A percentile compares a stretch with the other conserved stretches of the same genome.
Conservation (phyloP, 2,113 vertebrate species). For the Anguilla japonica region DNA sequence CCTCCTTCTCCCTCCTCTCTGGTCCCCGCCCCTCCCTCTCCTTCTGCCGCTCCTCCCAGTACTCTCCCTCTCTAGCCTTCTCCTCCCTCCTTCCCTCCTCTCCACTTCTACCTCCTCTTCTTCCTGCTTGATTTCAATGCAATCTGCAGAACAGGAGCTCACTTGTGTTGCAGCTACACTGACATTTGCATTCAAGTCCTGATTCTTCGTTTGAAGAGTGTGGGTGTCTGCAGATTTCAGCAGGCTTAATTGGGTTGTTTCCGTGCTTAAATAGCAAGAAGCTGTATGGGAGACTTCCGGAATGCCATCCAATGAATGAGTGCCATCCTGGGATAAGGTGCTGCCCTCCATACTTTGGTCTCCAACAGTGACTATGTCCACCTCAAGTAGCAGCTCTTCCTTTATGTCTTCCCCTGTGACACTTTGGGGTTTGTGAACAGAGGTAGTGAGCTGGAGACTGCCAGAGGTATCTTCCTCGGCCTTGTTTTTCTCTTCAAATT, state of each 20-base stretch:
- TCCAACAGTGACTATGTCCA: constrained; percentile 68
- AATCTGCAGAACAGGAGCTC: constrained; percentile 51
- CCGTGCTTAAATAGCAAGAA: not conserved
- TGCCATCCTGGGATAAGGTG: constrained; percentile 10
- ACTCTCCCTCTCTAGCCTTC: constrained; percentile 20
- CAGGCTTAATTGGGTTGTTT: not conserved
- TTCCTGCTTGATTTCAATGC: constrained; percentile 64
- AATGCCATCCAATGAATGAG: not conserved
- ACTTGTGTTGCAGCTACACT: constrained; percentile 38
- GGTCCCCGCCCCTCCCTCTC: constrained; percentile 32
- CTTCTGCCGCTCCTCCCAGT: constrained; percentile 32
- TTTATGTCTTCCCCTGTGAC: constrained; percentile 59
- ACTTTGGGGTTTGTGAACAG: constrained; percentile 37
- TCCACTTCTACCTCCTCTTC: constrained; percentile 62
- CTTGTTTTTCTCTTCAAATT: constrained; percentile 2
- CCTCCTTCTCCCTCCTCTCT: constrained; percentile 35
- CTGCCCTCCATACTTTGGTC: constrained; percentile 54
- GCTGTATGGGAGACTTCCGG: not conserved
- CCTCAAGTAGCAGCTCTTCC: constrained; percentile 62
- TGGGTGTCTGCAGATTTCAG: not conserved
- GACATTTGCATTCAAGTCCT: constrained; percentile 9
- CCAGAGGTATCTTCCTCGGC: not conserved
- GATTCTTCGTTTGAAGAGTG: constrained; percentile 3
- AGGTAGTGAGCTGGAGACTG: constrained; percentile 4
- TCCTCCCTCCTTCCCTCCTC: constrained; percentile 44